Evolutionary conservation across 2,888 invertebrate species (phyloP).

Genomic region (Hedychridium roseum): DNA sequence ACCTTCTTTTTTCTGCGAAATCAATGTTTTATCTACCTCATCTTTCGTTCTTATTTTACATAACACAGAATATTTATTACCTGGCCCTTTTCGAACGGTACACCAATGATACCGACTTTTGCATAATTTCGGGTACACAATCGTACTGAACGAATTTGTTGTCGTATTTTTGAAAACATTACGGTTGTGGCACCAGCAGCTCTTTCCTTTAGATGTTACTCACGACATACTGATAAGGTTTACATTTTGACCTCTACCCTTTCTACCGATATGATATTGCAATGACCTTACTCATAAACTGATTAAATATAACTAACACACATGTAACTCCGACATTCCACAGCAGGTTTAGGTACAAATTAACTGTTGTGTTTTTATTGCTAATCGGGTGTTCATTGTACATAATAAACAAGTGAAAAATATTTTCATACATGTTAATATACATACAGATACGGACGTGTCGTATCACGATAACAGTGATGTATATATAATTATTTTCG

Average conservation of each 20-base stretch:
- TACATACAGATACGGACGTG: no score
- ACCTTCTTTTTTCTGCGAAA: slow-evolving; percentile 69
- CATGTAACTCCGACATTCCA: no score
- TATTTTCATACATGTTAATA: no score
- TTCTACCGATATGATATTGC: slow-evolving; percentile 23
- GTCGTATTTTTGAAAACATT: background rate
- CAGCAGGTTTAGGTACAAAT: no score
- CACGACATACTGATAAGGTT: background rate
- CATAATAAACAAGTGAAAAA: no score
- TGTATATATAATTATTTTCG: no score
- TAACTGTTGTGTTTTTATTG: no score
- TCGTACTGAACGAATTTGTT: background rate
- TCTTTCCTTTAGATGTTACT: background rate
- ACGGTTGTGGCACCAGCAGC: background rate
- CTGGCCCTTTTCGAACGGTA: slow-evolving; percentile 83
- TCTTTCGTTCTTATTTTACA: background rate
- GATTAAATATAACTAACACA: no score
- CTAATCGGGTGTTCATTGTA: no score
- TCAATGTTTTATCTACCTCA: slow-evolving; percentile 2
- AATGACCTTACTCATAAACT: no score
- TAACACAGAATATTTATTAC: slow-evolving; percentile 41
- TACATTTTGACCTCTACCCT: slow-evolving; percentile 33
- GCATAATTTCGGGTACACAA: slow-evolving; percentile 38
- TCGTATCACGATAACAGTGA: no score
- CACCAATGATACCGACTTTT: slow-evolving; percentile 79